Base-by-base conservation (phyloP, 2,797 vertebrate species). In the Hydrocynus forskahlii region DNA sequence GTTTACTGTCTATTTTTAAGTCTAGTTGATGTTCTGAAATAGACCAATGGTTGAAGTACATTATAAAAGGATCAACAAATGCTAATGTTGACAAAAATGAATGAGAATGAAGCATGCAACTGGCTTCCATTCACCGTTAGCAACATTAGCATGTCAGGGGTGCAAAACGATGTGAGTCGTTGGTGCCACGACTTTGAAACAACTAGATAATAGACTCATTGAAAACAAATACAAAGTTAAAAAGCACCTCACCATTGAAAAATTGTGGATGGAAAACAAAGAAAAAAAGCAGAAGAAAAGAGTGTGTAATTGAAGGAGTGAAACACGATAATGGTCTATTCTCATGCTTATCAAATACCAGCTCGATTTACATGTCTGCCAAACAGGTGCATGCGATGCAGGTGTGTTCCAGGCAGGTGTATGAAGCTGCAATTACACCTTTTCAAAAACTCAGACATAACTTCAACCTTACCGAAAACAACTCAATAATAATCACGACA, bases 381-480 rank as follows among this genome's bases (percentile, higher is more conserved):
- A 84, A 81, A 76, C 78, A 73, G 63, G 55, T 81, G 62, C 45
- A 74, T 79, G 60, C 48, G 81, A 55, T 25, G 57, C 62, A 80
- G 68, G 64, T 75, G 68, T 63, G 78, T 74, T 82, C 62, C 55
- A 81, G 92, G 92, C 91, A 93, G 90, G 89, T 93, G 92, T 90
- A 92, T 90, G 88, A 88, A 86, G 59, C 87, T 88, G 91, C 94
- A 95, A 94, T 95, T 94, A 87, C 77, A 91, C 92, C 93, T 93
- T 94, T 94, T 29, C 68, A 59, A 54, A 50, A 93, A 93, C 95
- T 95, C 91, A 90, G 91, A 91, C 14, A 81, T 14, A 57, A 29
- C 45, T 67, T 50, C 25, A 45, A 25, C 78, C 86, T 84, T 80
- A 75, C 59, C 89, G 57, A 52, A 67, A 75, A 92, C 89, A 86